phyloP scores from a whole-genome alignment of 1,140 invertebrate genomes.

The Brachionus calyciflorus region DNA sequence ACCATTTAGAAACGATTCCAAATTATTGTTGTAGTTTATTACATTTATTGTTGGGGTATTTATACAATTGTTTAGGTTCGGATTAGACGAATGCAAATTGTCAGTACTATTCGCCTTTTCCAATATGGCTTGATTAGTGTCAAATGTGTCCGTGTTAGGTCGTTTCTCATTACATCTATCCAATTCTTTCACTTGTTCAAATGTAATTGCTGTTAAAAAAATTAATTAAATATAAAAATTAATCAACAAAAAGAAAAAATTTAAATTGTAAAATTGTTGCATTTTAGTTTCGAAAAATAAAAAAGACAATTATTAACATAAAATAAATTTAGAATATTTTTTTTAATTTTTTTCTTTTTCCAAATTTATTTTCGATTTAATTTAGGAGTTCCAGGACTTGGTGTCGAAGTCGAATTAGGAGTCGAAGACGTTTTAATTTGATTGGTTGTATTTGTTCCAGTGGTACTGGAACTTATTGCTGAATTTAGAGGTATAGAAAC shows the following conservation, averaged over 20 bases:
- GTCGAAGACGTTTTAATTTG: conserved; percentile 17
- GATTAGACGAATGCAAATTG: conserved; percentile 1
- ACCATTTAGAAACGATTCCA: conserved; percentile 27
- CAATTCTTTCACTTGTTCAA: conserved; percentile 42
- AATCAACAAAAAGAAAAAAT: neutral
- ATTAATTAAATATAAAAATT: conserved; percentile 11
- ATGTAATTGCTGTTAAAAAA: conserved; percentile 4
- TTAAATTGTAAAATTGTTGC: conserved; percentile 43
- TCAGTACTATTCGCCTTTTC: conserved; percentile 17
- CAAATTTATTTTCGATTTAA: conserved; percentile 18
- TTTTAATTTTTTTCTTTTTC: neutral
- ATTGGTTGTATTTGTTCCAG: too few species aligned
- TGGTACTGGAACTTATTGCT: conserved; percentile 21
- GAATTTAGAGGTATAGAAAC: neutral
- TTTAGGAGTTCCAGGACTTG: conserved; percentile 29
- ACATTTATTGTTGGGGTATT: conserved; percentile 38
- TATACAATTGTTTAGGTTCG: neutral
- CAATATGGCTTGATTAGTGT: conserved; percentile 26
- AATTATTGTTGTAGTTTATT: conserved; percentile 45
- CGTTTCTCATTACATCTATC: conserved; percentile 33
- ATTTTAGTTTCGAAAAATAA: conserved; percentile 5
- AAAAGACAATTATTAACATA: neutral
- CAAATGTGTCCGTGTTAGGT: conserved; percentile 31
- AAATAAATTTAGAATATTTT: neutral
- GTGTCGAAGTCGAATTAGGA: neutral